These are phyloP conservation scores for Protaetia brevitarsis DNA, from an alignment of 1,140 invertebrate species.

Conservation along the genomic window DNA sequence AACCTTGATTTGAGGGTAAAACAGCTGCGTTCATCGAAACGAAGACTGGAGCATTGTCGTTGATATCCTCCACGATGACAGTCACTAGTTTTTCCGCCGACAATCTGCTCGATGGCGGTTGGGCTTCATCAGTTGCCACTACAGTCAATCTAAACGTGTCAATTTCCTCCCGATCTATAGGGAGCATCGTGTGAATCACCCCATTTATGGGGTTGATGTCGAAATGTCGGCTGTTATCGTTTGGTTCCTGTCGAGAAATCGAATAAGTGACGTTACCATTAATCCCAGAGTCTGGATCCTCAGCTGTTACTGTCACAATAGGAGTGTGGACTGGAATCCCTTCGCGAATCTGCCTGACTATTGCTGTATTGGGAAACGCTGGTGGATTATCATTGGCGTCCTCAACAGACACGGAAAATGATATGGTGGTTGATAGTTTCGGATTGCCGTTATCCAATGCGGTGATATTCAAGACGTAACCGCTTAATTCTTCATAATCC, in stretches of 20 bases:
- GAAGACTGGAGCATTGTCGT: conserved; percentile 93
- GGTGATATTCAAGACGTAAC: conserved; percentile 80
- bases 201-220: conserved; percentile 84
- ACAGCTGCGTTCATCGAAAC: conserved; percentile 85
- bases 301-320: conserved; percentile 85
- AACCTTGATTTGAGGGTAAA: conserved; percentile 52
- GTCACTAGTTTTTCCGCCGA: conserved; percentile 91
- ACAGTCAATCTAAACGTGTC: conserved; percentile 86
- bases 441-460: conserved; percentile 85
- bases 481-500: conserved; percentile 83
- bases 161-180: conserved; percentile 84
- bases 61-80: conserved; percentile 91
- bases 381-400: conserved; percentile 95
- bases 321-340: conserved; percentile 82
- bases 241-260: conserved; percentile 80
- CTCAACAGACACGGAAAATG: conserved; percentile 74
- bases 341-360: conserved; percentile 86
- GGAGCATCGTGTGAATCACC: conserved; percentile 77
- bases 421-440: conserved; percentile 73
- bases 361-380: conserved; percentile 84
- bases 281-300: conserved; percentile 87
- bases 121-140: conserved; percentile 84
- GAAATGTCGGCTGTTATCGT: conserved; percentile 75
- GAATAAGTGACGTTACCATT: conserved; percentile 90
- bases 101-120: conserved; percentile 64